Evolutionary conservation across 2,888 invertebrate species (phyloP), one percentile per base, ranked within the genome.

Genomic region (Matsumyia berberina): DNA sequence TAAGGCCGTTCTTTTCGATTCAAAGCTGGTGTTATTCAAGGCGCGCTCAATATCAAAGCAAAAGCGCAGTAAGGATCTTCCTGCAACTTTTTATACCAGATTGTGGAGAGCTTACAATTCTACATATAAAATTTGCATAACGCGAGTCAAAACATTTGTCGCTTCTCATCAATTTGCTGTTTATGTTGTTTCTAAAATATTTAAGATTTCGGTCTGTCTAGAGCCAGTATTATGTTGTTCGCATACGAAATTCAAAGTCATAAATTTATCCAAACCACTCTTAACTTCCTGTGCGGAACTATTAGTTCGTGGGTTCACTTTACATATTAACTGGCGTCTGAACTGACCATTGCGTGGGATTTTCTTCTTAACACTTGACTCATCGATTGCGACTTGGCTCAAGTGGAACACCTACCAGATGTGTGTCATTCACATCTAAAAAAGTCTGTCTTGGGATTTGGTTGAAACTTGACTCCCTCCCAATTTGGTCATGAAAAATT

Each of bases 401-500:
- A 8, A 15, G 35, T 15, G 33, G 5, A 17, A 33, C 35, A 7
- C 15, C 33, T 29, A 5, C 49, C 39, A 72, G 39, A 24, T 33
- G 60, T 72, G 60, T 60, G 60, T 72, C 72, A 62, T 60, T 51
- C 51, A 31, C 49, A 72, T 58, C 37, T 58, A 37, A 35, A 72
- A 35, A 24, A 29, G 35, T n/a, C 11, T 58, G 35, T 12, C 24
- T 7, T 51, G 24, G 31, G 12, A 2, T 66, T 51, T 66, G 24
- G 24, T 51, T 37, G 37, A 57, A 55, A 44, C 42, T 29, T 39
- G 37, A 53, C 19, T 9, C 19, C 11, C 24, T 8, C 69, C 69
- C 33, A 57, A 69, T 69, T 69, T 46, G 44, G 69, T 33, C 15
- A 51, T n/a, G 24, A 51, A 37, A 37, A 7, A 12, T 31, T 29